These are phyloP conservation scores for Pontoporia blainvillei DNA, from an alignment of 2,113 vertebrate genomes.

Conservation along the genomic window DNA sequence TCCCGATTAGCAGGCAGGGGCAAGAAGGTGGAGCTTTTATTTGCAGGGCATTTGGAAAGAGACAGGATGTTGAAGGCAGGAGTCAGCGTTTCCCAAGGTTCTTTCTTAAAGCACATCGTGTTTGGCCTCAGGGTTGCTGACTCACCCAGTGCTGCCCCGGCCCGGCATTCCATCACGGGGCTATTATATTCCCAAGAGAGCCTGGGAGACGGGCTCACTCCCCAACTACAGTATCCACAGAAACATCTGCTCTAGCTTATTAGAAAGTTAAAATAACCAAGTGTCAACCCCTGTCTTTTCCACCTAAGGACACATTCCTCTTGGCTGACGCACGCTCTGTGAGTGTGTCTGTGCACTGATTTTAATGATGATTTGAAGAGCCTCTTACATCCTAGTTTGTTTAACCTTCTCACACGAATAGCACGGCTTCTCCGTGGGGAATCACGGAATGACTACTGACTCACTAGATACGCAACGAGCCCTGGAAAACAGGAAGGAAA, in stretches of 20 bases:
- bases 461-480: neutral
- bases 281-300: conserved; percentile 60
- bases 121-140: conserved; percentile 52
- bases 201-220: conserved; percentile 23
- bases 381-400: conserved; percentile 48
- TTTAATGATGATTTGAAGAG: conserved; percentile 58
- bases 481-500: conserved; percentile 18
- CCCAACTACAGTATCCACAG: conserved; percentile 48
- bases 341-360: conserved; percentile 43
- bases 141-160: fast-evolving
- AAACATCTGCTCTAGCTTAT: conserved; percentile 75
- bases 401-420: conserved; percentile 57
- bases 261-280: conserved; percentile 68
- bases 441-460: conserved; percentile 40
- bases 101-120: conserved; percentile 48
- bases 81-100: conserved; percentile 40
- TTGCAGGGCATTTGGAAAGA: conserved; percentile 56
- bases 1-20: neutral
- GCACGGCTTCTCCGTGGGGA: conserved; percentile 39
- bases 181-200: conserved; percentile 34
- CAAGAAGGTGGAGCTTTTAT: conserved; percentile 28
- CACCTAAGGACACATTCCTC: conserved; percentile 68
- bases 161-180: conserved; percentile 31
- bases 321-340: conserved; percentile 45
- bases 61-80: conserved; percentile 3